phyloP scores from a whole-genome alignment of 2,113 vertebrate species.

The Oriolus oriolus region DNA sequence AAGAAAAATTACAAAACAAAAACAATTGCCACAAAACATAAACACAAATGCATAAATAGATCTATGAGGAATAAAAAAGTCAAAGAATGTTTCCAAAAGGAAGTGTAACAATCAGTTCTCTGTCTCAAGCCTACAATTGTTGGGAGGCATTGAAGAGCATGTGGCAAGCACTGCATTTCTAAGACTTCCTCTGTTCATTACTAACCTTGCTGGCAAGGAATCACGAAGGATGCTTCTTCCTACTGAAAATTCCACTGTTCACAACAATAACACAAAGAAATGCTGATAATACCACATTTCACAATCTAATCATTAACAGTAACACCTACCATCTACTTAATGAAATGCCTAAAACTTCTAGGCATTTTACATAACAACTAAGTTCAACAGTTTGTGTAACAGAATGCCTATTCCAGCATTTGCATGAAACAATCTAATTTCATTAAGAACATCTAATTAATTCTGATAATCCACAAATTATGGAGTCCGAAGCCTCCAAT shows the following conservation, averaged over 20 bases:
- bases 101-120: background rate
- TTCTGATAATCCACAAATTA: background rate
- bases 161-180: background rate
- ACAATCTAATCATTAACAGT: background rate
- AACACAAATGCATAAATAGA: background rate
- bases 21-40: background rate
- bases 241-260: background rate
- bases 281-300: background rate
- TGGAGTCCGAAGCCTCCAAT: background rate
- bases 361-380: background rate
- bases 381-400: background rate
- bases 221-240: background rate
- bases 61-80: background rate
- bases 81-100: background rate
- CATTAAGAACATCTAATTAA: background rate
- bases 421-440: background rate
- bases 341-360: background rate
- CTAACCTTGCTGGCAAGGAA: background rate
- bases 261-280: background rate
- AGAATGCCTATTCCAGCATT: background rate
- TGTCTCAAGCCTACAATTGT: background rate
- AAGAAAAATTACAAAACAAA: background rate
- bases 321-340: background rate
- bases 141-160: background rate
- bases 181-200: slow-evolving; percentile 17